Evolutionary conservation across 2,113 vertebrate species (phyloP), one percentile per base, ranked within the genome.

Genomic region (Diadophis punctatus): DNA sequence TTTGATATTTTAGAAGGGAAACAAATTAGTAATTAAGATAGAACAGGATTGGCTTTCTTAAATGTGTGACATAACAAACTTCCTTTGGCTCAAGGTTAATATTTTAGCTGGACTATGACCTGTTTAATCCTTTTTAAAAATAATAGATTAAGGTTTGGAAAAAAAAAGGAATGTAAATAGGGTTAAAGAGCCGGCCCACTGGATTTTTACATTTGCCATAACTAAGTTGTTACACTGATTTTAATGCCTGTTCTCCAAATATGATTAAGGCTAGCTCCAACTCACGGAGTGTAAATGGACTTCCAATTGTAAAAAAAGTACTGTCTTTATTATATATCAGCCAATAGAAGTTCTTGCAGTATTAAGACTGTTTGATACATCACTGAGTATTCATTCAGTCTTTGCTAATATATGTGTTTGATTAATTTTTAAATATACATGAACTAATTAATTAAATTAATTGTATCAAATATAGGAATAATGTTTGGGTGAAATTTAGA

Each of bases 1-100:
- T 99, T 99, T 94, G 97, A 96, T 89, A 97, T 98, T 93, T 93
- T 99, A 93, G 98, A 99, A 90, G 98, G 98, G 53, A 98, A 98
- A 93, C 91, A 98, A 30, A 96, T 98, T 74, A 90, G 95, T 93
- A 92, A 96, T 93, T 98, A 85, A 98, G 95, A 85, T 34, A 30
- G n/a, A 39, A 46, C 91, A 90, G 60, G 0, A 1, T 2, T 90
- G 34, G n/a, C 53, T 8, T 90, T 95, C 22, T 85, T 0, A 90
- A 22, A 88, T 9, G 1, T 90, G 90, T 80, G 87, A 25, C 90
- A 4, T 51, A 74, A 87, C 22, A 18, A 49, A 12, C 22, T 39
- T 39, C 48, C 25, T 60, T 87, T 25, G 16, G 39, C 48, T 48
- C 46, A 11, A 56, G 7, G 34, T 23, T 63, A 88, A 51, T 27